These are phyloP conservation scores for Andrena camellia DNA, from an alignment of 2,888 invertebrate species.

Conservation along the genomic window DNA sequence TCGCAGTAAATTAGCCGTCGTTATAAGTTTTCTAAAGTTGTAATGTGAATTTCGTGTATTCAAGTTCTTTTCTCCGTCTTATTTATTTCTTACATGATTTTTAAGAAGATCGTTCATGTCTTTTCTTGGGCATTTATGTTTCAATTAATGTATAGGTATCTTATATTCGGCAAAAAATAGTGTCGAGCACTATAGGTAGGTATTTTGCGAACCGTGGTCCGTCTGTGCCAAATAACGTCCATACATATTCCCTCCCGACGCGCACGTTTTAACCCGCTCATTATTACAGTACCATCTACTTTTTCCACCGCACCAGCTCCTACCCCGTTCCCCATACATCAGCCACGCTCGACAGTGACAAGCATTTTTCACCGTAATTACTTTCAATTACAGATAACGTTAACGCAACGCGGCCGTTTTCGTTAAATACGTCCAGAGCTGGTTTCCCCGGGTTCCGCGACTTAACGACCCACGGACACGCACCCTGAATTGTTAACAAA, in stretches of 20 bases:
- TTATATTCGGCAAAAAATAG: too few species aligned
- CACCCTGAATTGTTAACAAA: conserved; percentile 55
- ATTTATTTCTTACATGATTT: too few species aligned
- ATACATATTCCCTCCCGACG: conserved; percentile 3
- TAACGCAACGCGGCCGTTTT: conserved; percentile 43
- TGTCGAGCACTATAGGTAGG: neutral
- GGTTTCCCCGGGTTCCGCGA: conserved; percentile 1
- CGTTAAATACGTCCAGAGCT: conserved; percentile 30
- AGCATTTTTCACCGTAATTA: conserved; percentile 59
- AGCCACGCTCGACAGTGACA: conserved; percentile 33
- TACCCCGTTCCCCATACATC: neutral
- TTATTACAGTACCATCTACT: conserved; percentile 16
- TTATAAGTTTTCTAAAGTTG: too few species aligned
- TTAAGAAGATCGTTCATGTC: too few species aligned
- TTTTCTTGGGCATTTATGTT: too few species aligned
- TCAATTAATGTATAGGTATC: too few species aligned
- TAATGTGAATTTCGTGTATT: too few species aligned
- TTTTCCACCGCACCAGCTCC: conserved; percentile 14
- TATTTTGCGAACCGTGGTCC: neutral
- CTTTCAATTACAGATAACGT: conserved; percentile 60
- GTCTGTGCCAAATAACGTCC: neutral
- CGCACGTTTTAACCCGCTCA: conserved; percentile 31
- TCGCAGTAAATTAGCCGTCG: too few species aligned
- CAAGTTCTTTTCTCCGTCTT: too few species aligned
- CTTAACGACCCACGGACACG: conserved; percentile 55